These are phyloP conservation scores for Argentina silus DNA, from an alignment of 2,797 vertebrate species.

Conservation along the genomic window DNA sequence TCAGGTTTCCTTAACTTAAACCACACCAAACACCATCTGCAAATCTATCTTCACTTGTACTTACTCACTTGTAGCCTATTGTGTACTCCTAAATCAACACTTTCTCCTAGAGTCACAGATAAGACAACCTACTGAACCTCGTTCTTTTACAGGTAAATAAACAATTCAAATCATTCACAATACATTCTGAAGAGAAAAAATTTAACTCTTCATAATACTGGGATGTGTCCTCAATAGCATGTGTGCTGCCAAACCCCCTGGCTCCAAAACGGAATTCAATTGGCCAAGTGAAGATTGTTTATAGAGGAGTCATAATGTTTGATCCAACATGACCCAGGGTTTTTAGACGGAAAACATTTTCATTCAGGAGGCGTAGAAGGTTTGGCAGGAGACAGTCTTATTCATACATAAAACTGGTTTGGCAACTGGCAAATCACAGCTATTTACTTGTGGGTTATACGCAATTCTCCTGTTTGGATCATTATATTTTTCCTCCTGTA, in stretches of 20 bases:
- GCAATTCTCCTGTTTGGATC: slow-evolving; percentile 28
- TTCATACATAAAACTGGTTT: slow-evolving; percentile 38
- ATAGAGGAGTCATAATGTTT: slow-evolving; percentile 24
- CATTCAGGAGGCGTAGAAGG: slow-evolving; percentile 24
- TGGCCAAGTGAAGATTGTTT: slow-evolving; percentile 26
- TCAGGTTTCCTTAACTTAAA: neutral
- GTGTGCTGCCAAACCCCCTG: slow-evolving; percentile 17
- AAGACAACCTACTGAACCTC: neutral
- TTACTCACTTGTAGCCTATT: neutral
- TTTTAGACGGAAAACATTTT: slow-evolving; percentile 34
- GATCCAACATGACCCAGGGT: slow-evolving; percentile 32
- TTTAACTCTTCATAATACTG: neutral
- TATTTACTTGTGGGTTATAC: slow-evolving; percentile 41
- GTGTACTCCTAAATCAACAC: neutral
- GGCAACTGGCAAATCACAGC: slow-evolving; percentile 21
- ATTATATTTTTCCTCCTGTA: slow-evolving; percentile 49
- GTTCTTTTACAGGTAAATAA: neutral
- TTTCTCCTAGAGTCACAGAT: neutral
- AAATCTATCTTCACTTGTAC: neutral
- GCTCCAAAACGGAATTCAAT: slow-evolving; percentile 16
- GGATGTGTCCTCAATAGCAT: slow-evolving; percentile 15
- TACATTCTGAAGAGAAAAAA: neutral
- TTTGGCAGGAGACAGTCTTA: slow-evolving; percentile 37
- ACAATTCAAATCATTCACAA: neutral
- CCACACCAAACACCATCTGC: neutral